Evolutionary conservation across 2,797 vertebrate species (phyloP).

Genomic region (Bradypodion pumilum): DNA sequence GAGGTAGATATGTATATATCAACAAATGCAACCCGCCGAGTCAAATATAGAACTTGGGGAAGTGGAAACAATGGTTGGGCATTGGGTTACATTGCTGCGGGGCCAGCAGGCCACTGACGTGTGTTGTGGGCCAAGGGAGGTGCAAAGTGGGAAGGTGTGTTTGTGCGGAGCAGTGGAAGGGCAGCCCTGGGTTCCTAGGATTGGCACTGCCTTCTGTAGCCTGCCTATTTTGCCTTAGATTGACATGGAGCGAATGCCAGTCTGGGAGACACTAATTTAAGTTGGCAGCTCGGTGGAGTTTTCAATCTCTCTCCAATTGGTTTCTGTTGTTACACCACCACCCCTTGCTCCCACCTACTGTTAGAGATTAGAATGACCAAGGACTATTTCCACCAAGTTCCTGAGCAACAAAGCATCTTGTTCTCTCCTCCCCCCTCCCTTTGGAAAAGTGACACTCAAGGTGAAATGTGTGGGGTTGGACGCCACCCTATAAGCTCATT

Average conservation of each 20-base stretch:
- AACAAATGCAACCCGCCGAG: slow-evolving; percentile 56
- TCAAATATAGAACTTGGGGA: slow-evolving; percentile 72
- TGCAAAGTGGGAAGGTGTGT: slow-evolving; percentile 46
- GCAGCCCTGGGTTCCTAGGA: slow-evolving; percentile 40
- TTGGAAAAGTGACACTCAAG: not conserved
- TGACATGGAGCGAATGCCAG: slow-evolving; percentile 20
- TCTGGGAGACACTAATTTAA: slow-evolving; percentile 38
- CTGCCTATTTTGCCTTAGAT: not conserved
- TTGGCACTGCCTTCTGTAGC: slow-evolving; percentile 26
- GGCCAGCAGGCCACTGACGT: slow-evolving; percentile 66
- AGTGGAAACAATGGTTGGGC: slow-evolving; percentile 68
- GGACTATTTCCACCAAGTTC: slow-evolving; percentile 40
- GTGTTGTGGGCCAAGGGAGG: slow-evolving; percentile 61
- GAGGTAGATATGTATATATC: slow-evolving; percentile 4
- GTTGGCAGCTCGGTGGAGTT: slow-evolving; percentile 44
- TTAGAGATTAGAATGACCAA: slow-evolving; percentile 23
- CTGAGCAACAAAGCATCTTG: slow-evolving; percentile 33
- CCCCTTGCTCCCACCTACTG: slow-evolving; percentile 29
- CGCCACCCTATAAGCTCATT: slow-evolving; percentile 25
- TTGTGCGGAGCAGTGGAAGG: slow-evolving; percentile 6
- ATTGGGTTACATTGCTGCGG: slow-evolving; percentile 74
- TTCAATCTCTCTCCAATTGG: slow-evolving; percentile 40
- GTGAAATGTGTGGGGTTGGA: slow-evolving; percentile 15
- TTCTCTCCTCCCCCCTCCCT: slow-evolving; percentile 30
- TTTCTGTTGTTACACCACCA: slow-evolving; percentile 32